Percentiles rank a stretch among this genome's conserved stretches.
Evolutionary conservation across 1,140 invertebrate species (phyloP).

Genomic region (Brachionus asplanchnoidis): DNA sequence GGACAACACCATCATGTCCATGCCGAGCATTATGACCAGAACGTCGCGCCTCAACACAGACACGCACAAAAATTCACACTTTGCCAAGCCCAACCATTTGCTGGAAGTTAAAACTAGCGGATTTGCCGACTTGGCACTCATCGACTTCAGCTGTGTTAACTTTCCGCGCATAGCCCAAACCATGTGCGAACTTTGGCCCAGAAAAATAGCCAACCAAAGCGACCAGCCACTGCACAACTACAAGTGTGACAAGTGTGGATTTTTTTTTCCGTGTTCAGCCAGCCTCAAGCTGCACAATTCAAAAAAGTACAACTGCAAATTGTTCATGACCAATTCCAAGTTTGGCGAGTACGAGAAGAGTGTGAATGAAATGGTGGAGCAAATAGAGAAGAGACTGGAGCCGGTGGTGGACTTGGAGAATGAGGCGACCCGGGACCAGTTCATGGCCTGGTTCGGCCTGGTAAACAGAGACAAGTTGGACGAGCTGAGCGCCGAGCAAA

Average conservation of each 20-base stretch:
- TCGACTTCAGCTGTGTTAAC: constrained; percentile 34
- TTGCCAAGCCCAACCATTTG: background rate
- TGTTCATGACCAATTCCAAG: constrained; percentile 39
- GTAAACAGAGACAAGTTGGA: background rate
- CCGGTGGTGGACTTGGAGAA: background rate
- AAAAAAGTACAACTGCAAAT: constrained; percentile 15
- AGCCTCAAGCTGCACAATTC: background rate
- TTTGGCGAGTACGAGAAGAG: constrained; percentile 8
- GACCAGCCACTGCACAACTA: constrained; percentile 38
- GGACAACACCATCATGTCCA: background rate
- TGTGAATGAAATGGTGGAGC: background rate
- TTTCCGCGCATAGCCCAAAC: constrained; percentile 28
- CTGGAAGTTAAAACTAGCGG: constrained; percentile 2
- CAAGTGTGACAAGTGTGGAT: constrained; percentile 15
- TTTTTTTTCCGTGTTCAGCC: constrained; percentile 16
- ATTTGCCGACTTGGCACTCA: constrained; percentile 26
- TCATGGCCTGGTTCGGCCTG: constrained; percentile 6
- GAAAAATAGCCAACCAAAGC: background rate
- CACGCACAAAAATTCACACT: background rate
- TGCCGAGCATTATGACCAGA: constrained; percentile 34
- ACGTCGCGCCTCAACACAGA: background rate
- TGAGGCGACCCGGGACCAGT: background rate
- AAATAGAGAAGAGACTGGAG: background rate
- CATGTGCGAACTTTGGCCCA: constrained; percentile 25
- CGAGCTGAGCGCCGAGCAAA: background rate